These are phyloP conservation scores for Tethya wilhelma DNA, from an alignment of 37 sponge, comb jelly and placozoan species.

Conservation along the genomic window DNA sequence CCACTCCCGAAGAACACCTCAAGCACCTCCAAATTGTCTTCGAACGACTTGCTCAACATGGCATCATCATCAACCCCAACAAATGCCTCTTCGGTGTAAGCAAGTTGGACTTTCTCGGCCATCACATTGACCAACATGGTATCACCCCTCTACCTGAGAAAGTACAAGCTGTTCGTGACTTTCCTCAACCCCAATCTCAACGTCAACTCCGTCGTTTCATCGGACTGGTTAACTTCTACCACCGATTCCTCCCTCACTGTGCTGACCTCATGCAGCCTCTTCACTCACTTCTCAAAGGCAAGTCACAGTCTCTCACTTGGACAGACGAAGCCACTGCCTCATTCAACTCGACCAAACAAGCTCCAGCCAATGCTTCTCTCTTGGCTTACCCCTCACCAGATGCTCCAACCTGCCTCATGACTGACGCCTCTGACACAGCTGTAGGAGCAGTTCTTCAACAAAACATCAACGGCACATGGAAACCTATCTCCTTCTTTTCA, in stretches of 20 bases:
- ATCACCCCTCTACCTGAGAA: slow-evolving; percentile 47
- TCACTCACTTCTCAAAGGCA: slow-evolving; percentile 26
- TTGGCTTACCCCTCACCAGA: slow-evolving; percentile 46
- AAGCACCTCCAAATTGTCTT: slow-evolving; percentile 47
- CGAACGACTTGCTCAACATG: slow-evolving; percentile 36
- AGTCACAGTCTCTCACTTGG: too few relatives aligned
- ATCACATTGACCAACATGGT: slow-evolving; percentile 27
- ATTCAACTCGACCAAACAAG: slow-evolving; percentile 39
- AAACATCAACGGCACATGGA: slow-evolving; percentile 22
- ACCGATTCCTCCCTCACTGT: slow-evolving; percentile 46
- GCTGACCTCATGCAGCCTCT: slow-evolving; percentile 41
- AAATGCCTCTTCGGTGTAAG: slow-evolving; percentile 43
- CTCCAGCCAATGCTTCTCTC: slow-evolving; percentile 36
- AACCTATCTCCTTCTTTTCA: slow-evolving; percentile 35
- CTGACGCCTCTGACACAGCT: slow-evolving; percentile 65
- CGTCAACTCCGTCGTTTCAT: slow-evolving; percentile 43
- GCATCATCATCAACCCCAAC: slow-evolving; percentile 51
- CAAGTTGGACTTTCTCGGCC: slow-evolving; percentile 32
- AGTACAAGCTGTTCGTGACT: slow-evolving; percentile 56
- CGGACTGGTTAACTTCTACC: slow-evolving; percentile 57
- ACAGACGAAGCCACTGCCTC: background rate
- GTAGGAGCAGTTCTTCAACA: slow-evolving; percentile 63
- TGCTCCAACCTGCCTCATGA: slow-evolving; percentile 56
- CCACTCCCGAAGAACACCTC: background rate
- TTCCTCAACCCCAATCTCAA: slow-evolving; percentile 49